Base-by-base conservation (phyloP, 2,888 invertebrate genomes). In the Mythimna impura region DNA sequence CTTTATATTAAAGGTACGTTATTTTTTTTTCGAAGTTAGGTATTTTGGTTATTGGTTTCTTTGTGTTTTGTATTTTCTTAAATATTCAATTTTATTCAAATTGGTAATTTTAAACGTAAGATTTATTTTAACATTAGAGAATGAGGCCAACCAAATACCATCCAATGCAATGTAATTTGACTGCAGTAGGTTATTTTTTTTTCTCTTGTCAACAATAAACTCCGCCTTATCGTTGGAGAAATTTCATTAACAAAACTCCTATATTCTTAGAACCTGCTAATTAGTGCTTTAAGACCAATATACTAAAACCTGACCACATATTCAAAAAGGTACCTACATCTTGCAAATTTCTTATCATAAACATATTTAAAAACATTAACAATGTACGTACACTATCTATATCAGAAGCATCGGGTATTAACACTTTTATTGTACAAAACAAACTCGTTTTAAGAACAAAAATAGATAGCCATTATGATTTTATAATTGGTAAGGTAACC, bases 401-500 rank as follows among this genome's bases (percentile, higher is more conserved):
- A 61, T 55, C n/a, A 25, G 47, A 36, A 22, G 36, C 63, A 68
- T 76, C 72, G 50, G 73, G 71, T 54, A 77, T 66, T 66, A 72
- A 68, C 72, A 72, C 76, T 80, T 76, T 76, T 68, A 81, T 72
- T 68, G 68, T 66, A 66, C 47, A 65, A 58, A 77, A 7, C 14
- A 20, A 67, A 80, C 79, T 20, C 12, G 81, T 80, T 72, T 34
- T 52, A 20, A 50, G 61, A 66, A 66, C 58, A 76, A 66, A 80
- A 80, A 80, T 80, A 80, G 81, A 81, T 36, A 55, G 77, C 20
- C 68, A 76, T 81, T 72, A 81, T 72, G 77, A 80, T 81, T 80
- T 77, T 77, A 77, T 77, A 80, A 80, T 80, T 81, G 77, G 65
- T 76, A 66, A 55, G 54, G 77, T 60, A 80, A 81, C 79, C 55